Evolutionary conservation across 2,113 vertebrate genomes (phyloP).

Genomic region (Mohoua ochrocephala): DNA sequence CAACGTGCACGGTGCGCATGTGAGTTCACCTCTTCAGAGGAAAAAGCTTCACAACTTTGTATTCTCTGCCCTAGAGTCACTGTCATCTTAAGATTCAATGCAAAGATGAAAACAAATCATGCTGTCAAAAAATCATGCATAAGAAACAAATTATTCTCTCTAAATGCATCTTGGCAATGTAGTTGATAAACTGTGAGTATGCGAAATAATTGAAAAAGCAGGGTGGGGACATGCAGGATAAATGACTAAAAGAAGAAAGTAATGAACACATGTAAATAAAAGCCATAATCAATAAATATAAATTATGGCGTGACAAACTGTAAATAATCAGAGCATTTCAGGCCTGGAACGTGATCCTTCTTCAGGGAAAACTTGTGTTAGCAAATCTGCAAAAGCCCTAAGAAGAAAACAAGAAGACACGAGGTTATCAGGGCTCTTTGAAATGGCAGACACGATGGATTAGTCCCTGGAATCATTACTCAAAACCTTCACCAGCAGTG

Average conservation of each 20-base stretch:
- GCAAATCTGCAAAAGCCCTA: neutral
- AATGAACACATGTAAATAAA: conserved; percentile 60
- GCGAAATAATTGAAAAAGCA: conserved; percentile 41
- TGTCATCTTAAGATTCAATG: neutral
- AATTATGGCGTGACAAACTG: conserved; percentile 29
- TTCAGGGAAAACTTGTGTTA: conserved; percentile 12
- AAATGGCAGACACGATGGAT: neutral
- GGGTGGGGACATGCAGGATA: neutral
- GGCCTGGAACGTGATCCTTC: conserved; percentile 29
- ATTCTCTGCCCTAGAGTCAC: neutral
- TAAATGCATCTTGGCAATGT: conserved; percentile 29
- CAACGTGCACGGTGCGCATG: accelerated
- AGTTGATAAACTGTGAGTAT: conserved; percentile 46
- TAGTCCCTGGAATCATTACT: neutral
- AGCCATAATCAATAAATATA: conserved; percentile 57
- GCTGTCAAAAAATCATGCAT: conserved; percentile 39
- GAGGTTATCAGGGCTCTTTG: neutral
- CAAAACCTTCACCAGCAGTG: neutral
- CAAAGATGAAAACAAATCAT: conserved; percentile 55
- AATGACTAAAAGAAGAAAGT: conserved; percentile 48
- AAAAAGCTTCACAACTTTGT: neutral
- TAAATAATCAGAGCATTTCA: conserved; percentile 55
- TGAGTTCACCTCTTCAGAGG: neutral
- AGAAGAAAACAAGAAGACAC: neutral
- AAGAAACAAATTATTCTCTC: conserved; percentile 44